Conservation (phyloP, 2,113 vertebrate species). For the Trogon melanurus region DNA sequence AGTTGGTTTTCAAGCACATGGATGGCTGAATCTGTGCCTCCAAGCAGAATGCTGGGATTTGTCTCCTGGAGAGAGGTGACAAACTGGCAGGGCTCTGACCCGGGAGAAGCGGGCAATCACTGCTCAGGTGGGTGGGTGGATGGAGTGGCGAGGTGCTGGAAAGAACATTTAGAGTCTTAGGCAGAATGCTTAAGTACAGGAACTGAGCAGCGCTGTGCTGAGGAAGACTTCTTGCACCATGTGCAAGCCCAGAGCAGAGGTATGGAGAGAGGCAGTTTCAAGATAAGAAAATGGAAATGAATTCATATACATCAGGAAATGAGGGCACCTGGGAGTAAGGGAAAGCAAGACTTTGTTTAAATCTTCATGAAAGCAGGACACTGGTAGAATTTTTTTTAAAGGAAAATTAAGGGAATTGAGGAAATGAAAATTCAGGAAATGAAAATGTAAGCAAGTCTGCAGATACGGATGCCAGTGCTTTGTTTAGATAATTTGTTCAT, state of each 20-base stretch:
- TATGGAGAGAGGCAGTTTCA: neutral
- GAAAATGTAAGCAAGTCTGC: neutral
- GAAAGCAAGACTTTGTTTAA: neutral
- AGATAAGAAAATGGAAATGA: neutral
- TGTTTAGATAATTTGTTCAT: neutral
- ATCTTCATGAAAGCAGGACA: neutral
- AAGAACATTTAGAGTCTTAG: neutral
- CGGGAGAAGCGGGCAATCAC: too few relatives aligned
- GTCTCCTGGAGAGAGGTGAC: neutral
- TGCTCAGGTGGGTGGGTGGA: neutral
- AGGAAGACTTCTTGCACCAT: neutral
- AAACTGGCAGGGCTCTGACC: neutral
- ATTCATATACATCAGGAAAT: neutral
- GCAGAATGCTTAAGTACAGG: neutral
- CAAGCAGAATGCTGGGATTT: neutral
- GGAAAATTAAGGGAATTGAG: neutral
- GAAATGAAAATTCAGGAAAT: slow-evolving; percentile 35
- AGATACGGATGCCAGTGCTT: neutral
- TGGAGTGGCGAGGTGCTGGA: neutral
- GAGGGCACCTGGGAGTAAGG: neutral
- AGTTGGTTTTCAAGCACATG: neutral
- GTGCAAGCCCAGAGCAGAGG: neutral
- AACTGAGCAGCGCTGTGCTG: neutral
- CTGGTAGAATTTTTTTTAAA: neutral
- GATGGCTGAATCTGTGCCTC: neutral